Percentiles rank a stretch among this genome's conserved stretches.
Conservation (phyloP, 2,113 vertebrate genomes). For the Nerophis lumbriciformis region DNA sequence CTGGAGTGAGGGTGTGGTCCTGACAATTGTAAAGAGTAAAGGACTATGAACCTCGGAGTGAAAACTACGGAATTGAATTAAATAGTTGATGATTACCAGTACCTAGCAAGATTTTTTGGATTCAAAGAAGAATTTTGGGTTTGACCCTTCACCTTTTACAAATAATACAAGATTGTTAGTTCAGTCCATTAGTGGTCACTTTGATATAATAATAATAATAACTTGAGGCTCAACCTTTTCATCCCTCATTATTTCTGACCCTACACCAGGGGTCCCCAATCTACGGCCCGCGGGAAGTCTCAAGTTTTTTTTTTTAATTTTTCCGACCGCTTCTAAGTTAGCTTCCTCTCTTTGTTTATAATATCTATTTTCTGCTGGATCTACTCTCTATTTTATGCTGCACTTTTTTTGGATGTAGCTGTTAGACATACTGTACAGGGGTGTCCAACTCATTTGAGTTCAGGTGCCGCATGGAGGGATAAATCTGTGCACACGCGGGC, state of each 20-base stretch:
- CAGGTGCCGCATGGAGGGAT: too few relatives aligned
- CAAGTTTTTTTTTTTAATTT: too few relatives aligned
- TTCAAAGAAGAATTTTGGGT: conserved; percentile 25
- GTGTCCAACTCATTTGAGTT: too few relatives aligned
- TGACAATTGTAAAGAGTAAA: conserved; percentile 35
- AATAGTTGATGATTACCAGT: conserved; percentile 14
- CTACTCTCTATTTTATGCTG: too few relatives aligned
- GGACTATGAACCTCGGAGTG: conserved; percentile 24
- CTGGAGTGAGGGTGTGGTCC: neutral
- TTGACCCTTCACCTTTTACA: conserved; percentile 40
- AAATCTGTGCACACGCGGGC: too few relatives aligned
- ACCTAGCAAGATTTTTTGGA: conserved; percentile 24
- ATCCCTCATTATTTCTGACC: conserved; percentile 25
- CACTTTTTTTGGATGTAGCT: too few relatives aligned
- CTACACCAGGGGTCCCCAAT: neutral
- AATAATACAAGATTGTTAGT: conserved; percentile 50
- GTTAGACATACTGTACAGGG: too few relatives aligned
- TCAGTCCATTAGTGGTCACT: conserved; percentile 52
- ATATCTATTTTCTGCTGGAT: too few relatives aligned
- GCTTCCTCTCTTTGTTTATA: too few relatives aligned
- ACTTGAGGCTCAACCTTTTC: conserved; percentile 33
- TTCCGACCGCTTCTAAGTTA: too few relatives aligned
- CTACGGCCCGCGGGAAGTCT: too few relatives aligned
- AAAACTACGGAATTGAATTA: conserved; percentile 13
- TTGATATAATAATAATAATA: conserved; percentile 39